Percentiles rank a stretch among this genome's conserved stretches.
Conservation (phyloP, 2,888 invertebrate genomes). For the Arrhopalites spinosus region DNA sequence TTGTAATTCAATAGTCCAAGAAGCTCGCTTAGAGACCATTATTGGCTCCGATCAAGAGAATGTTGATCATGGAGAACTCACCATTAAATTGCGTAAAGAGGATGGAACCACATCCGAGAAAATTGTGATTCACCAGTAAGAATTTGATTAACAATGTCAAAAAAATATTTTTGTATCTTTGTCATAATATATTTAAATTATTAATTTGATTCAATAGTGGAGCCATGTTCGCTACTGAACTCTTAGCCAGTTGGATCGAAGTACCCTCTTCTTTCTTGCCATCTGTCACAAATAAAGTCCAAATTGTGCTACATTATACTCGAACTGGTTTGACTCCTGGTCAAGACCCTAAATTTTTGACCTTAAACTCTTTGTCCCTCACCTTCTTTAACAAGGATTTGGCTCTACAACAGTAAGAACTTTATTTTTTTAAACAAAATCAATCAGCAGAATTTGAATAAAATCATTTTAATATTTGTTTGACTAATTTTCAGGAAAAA, state of each 20-base stretch:
- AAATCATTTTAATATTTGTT: no score
- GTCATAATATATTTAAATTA: not conserved
- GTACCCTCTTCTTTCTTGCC: slow-evolving; percentile 48
- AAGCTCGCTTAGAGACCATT: slow-evolving; percentile 43
- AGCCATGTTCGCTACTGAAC: slow-evolving; percentile 38
- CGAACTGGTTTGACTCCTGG: slow-evolving; percentile 51
- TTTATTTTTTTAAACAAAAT: not conserved
- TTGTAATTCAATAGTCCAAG: slow-evolving; percentile 50
- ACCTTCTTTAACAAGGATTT: slow-evolving; percentile 47
- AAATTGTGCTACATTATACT: slow-evolving; percentile 43
- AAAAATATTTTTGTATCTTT: not conserved
- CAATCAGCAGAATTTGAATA: no score
- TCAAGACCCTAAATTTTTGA: slow-evolving; percentile 46
- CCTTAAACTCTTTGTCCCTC: slow-evolving; percentile 43
- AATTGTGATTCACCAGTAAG: slow-evolving; percentile 11
- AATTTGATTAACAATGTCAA: not conserved
- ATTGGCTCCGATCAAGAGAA: slow-evolving; percentile 41
- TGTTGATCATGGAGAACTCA: slow-evolving; percentile 44
- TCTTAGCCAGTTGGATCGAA: slow-evolving; percentile 47
- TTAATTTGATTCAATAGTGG: slow-evolving; percentile 35
- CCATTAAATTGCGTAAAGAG: slow-evolving; percentile 37
- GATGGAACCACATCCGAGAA: slow-evolving; percentile 44
- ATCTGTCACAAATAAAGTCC: slow-evolving; percentile 35
- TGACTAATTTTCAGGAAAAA: slow-evolving; percentile 40
- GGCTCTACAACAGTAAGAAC: slow-evolving; percentile 45